phyloP scores from a whole-genome alignment of 2,888 invertebrate genomes.

The Sinotaia quadrata region DNA sequence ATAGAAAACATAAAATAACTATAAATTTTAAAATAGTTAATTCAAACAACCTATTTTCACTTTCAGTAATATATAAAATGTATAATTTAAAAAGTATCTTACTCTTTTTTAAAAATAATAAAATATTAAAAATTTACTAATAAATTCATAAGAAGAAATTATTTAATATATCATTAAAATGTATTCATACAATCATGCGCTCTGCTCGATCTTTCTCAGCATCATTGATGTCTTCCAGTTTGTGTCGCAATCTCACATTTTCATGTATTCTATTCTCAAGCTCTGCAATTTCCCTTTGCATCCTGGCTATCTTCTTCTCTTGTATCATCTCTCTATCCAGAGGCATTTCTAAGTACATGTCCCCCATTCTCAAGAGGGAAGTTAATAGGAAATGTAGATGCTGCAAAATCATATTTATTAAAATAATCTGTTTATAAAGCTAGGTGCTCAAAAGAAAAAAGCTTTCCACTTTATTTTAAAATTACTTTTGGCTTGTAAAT shows the following conservation, averaged over 20 bases:
- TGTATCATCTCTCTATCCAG: conserved; percentile 37
- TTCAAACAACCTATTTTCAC: too few relatives aligned
- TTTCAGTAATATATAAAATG: not conserved
- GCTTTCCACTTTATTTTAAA: too few relatives aligned
- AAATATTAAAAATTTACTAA: not conserved
- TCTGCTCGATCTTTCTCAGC: conserved; percentile 45
- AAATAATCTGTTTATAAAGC: too few relatives aligned
- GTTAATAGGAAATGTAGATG: not conserved
- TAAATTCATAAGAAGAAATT: not conserved
- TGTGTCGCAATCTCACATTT: conserved; percentile 43
- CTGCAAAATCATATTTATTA: too few relatives aligned
- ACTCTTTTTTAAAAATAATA: not conserved
- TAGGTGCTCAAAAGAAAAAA: too few relatives aligned
- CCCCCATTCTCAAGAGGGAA: conserved; percentile 8
- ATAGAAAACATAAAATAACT: too few relatives aligned
- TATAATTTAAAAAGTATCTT: not conserved
- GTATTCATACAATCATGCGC: conserved; percentile 46
- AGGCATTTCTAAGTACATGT: conserved; percentile 25
- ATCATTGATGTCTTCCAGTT: conserved; percentile 42
- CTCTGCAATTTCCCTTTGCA: conserved; percentile 47
- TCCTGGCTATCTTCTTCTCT: conserved; percentile 40
- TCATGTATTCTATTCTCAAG: conserved; percentile 51
- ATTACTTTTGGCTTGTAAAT: too few relatives aligned
- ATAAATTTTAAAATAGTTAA: too few relatives aligned
- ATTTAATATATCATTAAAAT: not conserved